A percentile compares a stretch with the other conserved stretches of the same genome.
Conservation (phyloP, 2,113 vertebrate species). For the Orientallactaga bullata region DNA sequence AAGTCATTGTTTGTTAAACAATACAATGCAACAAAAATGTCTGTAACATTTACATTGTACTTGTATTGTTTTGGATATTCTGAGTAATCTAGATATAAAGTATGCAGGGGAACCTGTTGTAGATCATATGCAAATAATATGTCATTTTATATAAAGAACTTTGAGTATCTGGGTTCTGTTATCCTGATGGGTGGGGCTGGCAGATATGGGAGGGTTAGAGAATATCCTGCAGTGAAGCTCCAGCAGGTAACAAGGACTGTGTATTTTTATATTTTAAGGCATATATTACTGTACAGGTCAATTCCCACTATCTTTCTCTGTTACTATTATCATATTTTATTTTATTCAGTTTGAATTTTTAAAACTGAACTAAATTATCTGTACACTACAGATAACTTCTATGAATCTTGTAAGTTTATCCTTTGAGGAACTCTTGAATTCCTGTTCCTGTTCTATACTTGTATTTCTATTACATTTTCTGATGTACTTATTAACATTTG, state of each 20-base stretch:
- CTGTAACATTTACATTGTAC: not conserved
- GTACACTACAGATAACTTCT: not conserved
- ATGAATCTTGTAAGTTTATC: slow-evolving; percentile 43
- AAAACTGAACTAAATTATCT: slow-evolving; percentile 31
- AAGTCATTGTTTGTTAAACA: not conserved
- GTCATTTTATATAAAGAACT: not conserved
- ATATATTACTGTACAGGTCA: not conserved
- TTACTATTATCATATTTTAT: slow-evolving; percentile 36
- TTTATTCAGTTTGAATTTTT: slow-evolving; percentile 53
- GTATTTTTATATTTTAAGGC: slow-evolving; percentile 42
- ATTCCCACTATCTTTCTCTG: not conserved
- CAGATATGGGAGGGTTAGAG: not conserved
- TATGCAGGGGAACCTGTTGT: not conserved
- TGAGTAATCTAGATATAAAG: not conserved
- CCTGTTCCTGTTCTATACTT: slow-evolving; percentile 41
- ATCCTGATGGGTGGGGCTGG: too few relatives aligned
- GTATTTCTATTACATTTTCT: slow-evolving; percentile 58
- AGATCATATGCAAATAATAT: not conserved
- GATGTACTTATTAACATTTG: slow-evolving; percentile 53
- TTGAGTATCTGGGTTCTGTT: not conserved
- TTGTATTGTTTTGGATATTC: not conserved
- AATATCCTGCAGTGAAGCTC: not conserved
- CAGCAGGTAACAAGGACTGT: not conserved
- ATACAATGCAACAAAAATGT: not conserved
- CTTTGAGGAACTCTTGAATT: slow-evolving; percentile 68